Percentiles rank a stretch among this genome's conserved stretches.
Evolutionary conservation across 2,888 invertebrate genomes (phyloP).

Genomic region (Torymus aiolomorphi): DNA sequence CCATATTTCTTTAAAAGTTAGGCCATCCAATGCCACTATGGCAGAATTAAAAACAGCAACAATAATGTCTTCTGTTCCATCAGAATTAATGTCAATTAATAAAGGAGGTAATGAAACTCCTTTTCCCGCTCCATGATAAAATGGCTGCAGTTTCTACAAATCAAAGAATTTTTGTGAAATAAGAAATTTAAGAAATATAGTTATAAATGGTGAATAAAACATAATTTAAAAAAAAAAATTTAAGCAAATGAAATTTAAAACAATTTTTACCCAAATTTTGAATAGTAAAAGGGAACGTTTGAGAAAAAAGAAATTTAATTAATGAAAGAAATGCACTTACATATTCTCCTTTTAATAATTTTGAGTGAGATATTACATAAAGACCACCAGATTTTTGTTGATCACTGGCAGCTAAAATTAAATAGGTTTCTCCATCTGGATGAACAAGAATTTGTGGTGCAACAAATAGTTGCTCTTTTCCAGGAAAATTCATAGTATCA

Average conservation of each 20-base stretch:
- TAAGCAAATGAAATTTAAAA: conserved; percentile 7
- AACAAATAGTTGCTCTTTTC: conserved; percentile 83
- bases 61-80: conserved; percentile 84
- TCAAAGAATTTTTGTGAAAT: conserved; percentile 37
- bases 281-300: background rate
- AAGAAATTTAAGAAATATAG: no score
- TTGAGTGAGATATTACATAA: conserved; percentile 80
- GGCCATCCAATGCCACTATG: conserved; percentile 84
- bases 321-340: conserved; percentile 67
- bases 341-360: conserved; percentile 76
- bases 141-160: conserved; percentile 68
- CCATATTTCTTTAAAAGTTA: conserved; percentile 83
- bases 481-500: conserved; percentile 80
- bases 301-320: conserved; percentile 17
- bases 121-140: conserved; percentile 80
- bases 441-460: conserved; percentile 82
- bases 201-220: no score
- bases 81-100: conserved; percentile 84
- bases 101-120: conserved; percentile 83
- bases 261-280: background rate
- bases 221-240: no score
- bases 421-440: conserved; percentile 80
- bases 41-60: conserved; percentile 85
- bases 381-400: conserved; percentile 84
- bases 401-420: conserved; percentile 86